phyloP scores from a whole-genome alignment of 2,888 invertebrate genomes.

The Spodoptera picta region DNA sequence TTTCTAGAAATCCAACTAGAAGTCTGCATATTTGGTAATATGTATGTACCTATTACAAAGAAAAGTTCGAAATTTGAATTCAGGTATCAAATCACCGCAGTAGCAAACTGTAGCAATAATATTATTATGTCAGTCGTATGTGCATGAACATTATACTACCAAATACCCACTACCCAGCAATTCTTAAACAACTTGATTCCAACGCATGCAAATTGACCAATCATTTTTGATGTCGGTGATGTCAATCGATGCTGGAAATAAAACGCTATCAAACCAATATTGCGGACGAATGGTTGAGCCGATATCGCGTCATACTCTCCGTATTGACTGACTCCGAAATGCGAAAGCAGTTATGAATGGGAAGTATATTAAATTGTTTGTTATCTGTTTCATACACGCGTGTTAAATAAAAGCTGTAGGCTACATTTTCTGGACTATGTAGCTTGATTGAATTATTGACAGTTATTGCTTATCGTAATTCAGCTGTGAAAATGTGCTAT shows the following conservation, averaged over 20 bases:
- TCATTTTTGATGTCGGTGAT: slow-evolving; percentile 40
- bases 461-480: too few species aligned
- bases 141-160: too few species aligned
- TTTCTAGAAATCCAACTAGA: too few species aligned
- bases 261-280: slow-evolving; percentile 53
- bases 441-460: slow-evolving; percentile 8
- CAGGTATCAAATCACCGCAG: too few species aligned
- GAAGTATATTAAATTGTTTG: slow-evolving; percentile 42
- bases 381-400: slow-evolving; percentile 32
- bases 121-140: too few species aligned
- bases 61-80: too few species aligned
- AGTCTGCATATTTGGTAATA: too few species aligned
- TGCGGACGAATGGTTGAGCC: slow-evolving; percentile 44
- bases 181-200: slow-evolving; percentile 30
- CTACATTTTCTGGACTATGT: slow-evolving; percentile 13
- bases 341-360: slow-evolving; percentile 45
- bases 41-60: too few species aligned
- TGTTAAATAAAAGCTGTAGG: slow-evolving; percentile 14
- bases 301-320: slow-evolving; percentile 41
- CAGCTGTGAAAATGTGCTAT: too few species aligned
- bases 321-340: slow-evolving; percentile 43
- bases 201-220: slow-evolving; percentile 37
- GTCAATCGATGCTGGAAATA: slow-evolving; percentile 44
- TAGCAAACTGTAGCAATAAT: too few species aligned
- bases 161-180: neutral